Evolutionary conservation across 2,888 invertebrate genomes (phyloP), one percentile per base, ranked within the genome.

Genomic region (Lasiommata megera): DNA sequence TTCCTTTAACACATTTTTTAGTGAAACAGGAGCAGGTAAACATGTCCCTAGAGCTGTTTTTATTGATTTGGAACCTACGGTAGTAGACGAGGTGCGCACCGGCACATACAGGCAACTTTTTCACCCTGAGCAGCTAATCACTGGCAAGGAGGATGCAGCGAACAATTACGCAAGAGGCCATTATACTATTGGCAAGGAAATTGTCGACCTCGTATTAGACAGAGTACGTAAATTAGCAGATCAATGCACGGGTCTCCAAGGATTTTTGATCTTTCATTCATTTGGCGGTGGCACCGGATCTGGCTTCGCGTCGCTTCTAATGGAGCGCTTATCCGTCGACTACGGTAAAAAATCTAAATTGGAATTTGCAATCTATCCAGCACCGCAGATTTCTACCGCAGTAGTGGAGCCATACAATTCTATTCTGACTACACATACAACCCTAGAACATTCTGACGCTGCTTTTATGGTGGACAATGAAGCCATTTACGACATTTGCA

Each of bases 151-250:
- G 85, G 98, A 98, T 77, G 98, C 98, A 8, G 98, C 98, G 60
- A 98, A 99, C 85, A 98, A 98, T 87, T 99, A 98, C 75, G 98
- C 98, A 31, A 94, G 98, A 73, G 98, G 98, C 53, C 98, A 98
- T 85, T 99, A 98, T 92, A 98, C 98, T 52, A 96, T 98, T 76
- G 98, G 98, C 69, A 96, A 96, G 80, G 98, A 98, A 86, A 97
- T 98, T 68, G 97, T 98, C 11, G 97, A 97, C 76, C 91, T 97
- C 63, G 97, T 97, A 5, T 89, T 97, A 68, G 97, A 97, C 88
- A 92, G 97, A 56, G 94, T 97, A 66, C 94, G 97, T 62, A 97
- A 96, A 82, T 88, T 96, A 72, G 95, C 95, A 7, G 97, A 98
- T 79, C 97, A 97, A 91, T 98, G 97, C 87, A 97, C 97, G 14